A percentile compares a stretch with the other conserved stretches of the same genome.
Evolutionary conservation across 2,888 invertebrate genomes (phyloP).

Genomic region (Opisthograptis luteolata): DNA sequence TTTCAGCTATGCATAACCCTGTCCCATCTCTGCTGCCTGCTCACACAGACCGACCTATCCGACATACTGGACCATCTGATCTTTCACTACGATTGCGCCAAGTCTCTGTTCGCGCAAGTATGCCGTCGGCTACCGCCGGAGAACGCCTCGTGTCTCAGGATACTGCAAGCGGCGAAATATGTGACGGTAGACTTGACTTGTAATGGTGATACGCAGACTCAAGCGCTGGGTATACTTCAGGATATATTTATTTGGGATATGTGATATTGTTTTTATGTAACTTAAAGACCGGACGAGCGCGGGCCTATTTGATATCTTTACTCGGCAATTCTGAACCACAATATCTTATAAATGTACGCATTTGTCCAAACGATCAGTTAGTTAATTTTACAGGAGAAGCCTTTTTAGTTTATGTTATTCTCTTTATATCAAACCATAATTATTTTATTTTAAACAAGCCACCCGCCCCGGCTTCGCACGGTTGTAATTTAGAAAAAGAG

Average conservation of each 20-base stretch:
- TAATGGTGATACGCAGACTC: conserved; percentile 59
- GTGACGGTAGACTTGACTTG: conserved; percentile 73
- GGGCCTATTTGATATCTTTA: too few species aligned
- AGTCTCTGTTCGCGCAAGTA: conserved; percentile 64
- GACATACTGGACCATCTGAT: conserved; percentile 78
- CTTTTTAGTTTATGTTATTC: too few species aligned
- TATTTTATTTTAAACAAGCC: too few species aligned
- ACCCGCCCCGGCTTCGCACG: too few species aligned
- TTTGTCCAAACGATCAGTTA: too few species aligned
- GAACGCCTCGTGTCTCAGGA: conserved; percentile 67
- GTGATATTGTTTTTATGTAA: too few species aligned
- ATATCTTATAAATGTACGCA: too few species aligned
- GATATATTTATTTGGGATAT: conserved; percentile 78
- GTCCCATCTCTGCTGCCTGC: conserved; percentile 87
- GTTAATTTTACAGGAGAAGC: too few species aligned
- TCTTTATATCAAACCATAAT: too few species aligned
- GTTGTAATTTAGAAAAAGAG: too few species aligned
- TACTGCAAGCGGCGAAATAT: conserved; percentile 76
- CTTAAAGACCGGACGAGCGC: too few species aligned
- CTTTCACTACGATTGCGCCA: conserved; percentile 75
- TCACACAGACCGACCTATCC: conserved; percentile 83
- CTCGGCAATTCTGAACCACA: background rate
- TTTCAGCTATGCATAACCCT: conserved; percentile 89
- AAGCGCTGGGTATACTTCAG: conserved; percentile 69
- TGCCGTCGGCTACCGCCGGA: conserved; percentile 73